Percentiles rank a stretch among this genome's conserved stretches.
Evolutionary conservation across 2,113 vertebrate genomes (phyloP).

Genomic region (Erythrocercus mccallii): DNA sequence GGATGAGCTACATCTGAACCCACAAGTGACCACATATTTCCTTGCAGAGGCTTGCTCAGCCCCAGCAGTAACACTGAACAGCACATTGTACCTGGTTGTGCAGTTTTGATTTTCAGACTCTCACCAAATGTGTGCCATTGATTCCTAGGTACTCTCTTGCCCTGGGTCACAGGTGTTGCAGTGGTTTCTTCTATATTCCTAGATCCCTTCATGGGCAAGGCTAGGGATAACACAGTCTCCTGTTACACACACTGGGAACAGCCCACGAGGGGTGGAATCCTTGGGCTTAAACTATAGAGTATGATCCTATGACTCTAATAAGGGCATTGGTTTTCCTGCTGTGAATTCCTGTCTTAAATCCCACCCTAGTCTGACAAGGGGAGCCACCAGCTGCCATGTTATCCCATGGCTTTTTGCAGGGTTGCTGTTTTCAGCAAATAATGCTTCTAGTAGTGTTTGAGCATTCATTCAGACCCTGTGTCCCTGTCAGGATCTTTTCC

Average conservation of each 20-base stretch:
- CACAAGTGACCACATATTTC: neutral
- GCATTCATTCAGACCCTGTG: neutral
- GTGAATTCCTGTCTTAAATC: neutral
- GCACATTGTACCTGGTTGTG: neutral
- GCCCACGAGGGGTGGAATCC: neutral
- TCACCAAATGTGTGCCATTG: neutral
- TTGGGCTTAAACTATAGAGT: neutral
- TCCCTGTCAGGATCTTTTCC: neutral
- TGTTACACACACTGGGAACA: neutral
- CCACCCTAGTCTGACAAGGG: neutral
- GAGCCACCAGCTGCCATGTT: neutral
- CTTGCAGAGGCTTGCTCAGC: neutral
- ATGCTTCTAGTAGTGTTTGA: neutral
- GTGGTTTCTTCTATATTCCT: neutral
- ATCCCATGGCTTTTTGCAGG: neutral
- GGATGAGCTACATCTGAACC: neutral
- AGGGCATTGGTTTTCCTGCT: neutral
- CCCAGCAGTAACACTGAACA: neutral
- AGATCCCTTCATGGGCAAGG: neutral
- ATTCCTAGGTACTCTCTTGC: neutral
- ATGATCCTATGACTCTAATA: neutral
- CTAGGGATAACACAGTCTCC: neutral
- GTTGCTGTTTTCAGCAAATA: neutral
- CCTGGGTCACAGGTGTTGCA: neutral
- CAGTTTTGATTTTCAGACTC: neutral